Conservation (phyloP, 2,797 vertebrate genomes). For the Podargus strigoides region DNA sequence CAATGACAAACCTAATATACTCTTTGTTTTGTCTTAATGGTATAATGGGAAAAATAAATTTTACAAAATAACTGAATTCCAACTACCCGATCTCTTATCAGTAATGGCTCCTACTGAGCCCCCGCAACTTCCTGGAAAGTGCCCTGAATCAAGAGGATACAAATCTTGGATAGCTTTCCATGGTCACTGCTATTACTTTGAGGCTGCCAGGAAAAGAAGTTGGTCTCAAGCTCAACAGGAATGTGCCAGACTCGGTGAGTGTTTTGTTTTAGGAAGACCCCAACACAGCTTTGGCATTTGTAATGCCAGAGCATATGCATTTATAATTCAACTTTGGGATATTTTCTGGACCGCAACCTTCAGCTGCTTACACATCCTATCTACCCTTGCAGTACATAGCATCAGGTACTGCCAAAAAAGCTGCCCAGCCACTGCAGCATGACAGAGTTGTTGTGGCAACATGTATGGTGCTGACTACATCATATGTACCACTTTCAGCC, state of each 20-base stretch:
- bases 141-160: conserved; percentile 78
- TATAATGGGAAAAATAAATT: neutral
- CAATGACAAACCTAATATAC: neutral
- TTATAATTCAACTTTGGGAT: neutral
- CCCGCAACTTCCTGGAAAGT: conserved; percentile 85
- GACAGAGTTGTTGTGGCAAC: neutral
- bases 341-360: neutral
- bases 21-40: neutral
- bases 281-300: neutral
- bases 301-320: neutral
- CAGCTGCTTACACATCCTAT: neutral
- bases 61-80: neutral
- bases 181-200: conserved; percentile 85
- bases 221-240: conserved; percentile 86
- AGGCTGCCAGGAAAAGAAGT: conserved; percentile 65
- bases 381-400: neutral
- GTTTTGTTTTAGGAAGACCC: neutral
- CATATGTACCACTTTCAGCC: neutral
- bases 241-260: conserved; percentile 82
- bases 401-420: neutral
- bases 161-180: conserved; percentile 87
- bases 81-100: conserved; percentile 37
- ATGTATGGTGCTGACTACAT: neutral
- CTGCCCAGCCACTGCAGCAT: neutral
- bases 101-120: conserved; percentile 80